Conservation (phyloP, 1,140 invertebrate genomes). For the Neodiprion pinetum region DNA sequence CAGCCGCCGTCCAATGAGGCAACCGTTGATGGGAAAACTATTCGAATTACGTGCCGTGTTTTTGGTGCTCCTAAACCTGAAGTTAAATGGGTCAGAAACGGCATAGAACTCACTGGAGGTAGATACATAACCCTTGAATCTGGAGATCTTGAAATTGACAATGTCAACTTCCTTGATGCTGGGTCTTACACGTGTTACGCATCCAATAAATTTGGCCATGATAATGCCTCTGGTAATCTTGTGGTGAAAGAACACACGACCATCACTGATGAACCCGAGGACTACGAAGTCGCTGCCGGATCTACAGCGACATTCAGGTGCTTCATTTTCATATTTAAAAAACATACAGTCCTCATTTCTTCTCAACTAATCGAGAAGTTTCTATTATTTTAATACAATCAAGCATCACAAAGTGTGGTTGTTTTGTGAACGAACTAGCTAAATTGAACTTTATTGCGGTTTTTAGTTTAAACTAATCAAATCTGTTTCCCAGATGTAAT, state of each 20-base stretch:
- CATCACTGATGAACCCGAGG: conserved; percentile 85
- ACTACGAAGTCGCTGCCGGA: conserved; percentile 91
- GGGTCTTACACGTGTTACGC: conserved; percentile 93
- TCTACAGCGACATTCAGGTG: conserved; percentile 83
- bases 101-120: conserved; percentile 84
- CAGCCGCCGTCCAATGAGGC: conserved; percentile 80
- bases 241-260: conserved; percentile 85
- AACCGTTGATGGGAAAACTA: conserved; percentile 83
- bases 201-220: conserved; percentile 89
- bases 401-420: too few species aligned
- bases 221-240: conserved; percentile 77
- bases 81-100: conserved; percentile 92
- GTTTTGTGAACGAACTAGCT: not conserved
- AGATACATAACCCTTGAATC: conserved; percentile 74
- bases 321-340: conserved; percentile 14
- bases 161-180: conserved; percentile 83
- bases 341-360: too few species aligned
- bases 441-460: not conserved
- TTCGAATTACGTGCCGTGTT: conserved; percentile 89
- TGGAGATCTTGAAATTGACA: conserved; percentile 86
- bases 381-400: too few species aligned
- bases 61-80: conserved; percentile 94
- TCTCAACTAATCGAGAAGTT: too few species aligned
- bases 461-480: not conserved
- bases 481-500: conserved; percentile 73